phyloP scores from a whole-genome alignment of 2,113 vertebrate species.

The Osmerus eperlanus region DNA sequence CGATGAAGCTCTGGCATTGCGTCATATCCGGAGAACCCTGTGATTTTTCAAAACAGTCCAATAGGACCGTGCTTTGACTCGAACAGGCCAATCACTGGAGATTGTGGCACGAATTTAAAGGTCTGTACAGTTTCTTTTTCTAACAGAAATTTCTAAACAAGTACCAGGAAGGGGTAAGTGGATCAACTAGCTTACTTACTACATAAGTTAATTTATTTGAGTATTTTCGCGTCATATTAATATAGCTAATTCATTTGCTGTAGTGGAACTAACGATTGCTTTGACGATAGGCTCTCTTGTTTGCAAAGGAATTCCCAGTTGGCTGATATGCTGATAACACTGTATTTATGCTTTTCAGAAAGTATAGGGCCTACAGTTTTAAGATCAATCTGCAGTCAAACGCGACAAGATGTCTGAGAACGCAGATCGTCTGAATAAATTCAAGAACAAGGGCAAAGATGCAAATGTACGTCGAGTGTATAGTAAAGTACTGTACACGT shows the following conservation, averaged over 20 bases:
- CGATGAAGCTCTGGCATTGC: constrained; percentile 31
- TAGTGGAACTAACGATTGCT: no score
- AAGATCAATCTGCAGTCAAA: background rate
- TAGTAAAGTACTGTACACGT: no score
- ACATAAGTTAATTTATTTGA: no score
- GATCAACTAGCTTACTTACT: fast-evolving
- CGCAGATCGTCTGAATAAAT: constrained; percentile 80
- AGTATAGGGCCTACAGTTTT: background rate
- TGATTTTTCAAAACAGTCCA: constrained; percentile 84
- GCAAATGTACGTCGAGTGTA: constrained; percentile 47
- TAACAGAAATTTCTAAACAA: background rate
- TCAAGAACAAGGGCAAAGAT: constrained; percentile 98
- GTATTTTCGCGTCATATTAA: no score
- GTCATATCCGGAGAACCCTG: constrained; percentile 10
- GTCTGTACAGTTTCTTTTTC: constrained; percentile 55
- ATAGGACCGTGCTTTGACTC: constrained; percentile 74
- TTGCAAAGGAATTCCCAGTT: no score
- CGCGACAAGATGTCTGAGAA: constrained; percentile 80
- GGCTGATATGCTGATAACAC: no score
- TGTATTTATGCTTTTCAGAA: background rate
- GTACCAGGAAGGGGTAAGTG: constrained; percentile 7
- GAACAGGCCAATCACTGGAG: constrained; percentile 84
- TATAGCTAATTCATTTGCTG: no score
- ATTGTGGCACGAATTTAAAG: constrained; percentile 84
- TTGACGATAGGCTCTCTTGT: no score